These are phyloP conservation scores for Willowsia nigromaculata DNA, from an alignment of 2,888 invertebrate genomes.

Conservation along the genomic window DNA sequence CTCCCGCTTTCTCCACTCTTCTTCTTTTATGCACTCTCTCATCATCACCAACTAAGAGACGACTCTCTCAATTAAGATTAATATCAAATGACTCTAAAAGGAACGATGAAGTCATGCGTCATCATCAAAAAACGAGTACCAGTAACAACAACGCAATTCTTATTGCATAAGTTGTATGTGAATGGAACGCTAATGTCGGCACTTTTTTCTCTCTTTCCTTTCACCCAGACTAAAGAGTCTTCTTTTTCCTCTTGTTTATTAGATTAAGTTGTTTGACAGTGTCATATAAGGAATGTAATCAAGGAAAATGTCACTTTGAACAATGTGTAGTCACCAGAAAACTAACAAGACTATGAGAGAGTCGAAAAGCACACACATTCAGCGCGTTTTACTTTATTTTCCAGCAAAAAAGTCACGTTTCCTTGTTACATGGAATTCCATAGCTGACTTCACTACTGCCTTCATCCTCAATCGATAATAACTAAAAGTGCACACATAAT, in stretches of 20 bases:
- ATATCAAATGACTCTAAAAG: constrained; percentile 58
- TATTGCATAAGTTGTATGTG: constrained; percentile 4
- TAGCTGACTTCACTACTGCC: background rate
- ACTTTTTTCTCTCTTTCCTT: constrained; percentile 43
- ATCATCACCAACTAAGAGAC: constrained; percentile 37
- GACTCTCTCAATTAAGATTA: constrained; percentile 65
- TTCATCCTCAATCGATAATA: constrained; percentile 23
- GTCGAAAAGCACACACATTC: background rate
- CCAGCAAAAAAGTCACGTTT: constrained; percentile 24
- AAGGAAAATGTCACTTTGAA: constrained; percentile 70
- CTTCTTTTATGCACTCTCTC: constrained; percentile 18
- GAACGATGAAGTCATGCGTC: constrained; percentile 27
- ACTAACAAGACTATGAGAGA: constrained; percentile 14
- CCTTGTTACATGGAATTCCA: background rate
- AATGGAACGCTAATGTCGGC: constrained; percentile 61
- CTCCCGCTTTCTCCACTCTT: background rate
- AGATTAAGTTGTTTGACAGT: constrained; percentile 70
- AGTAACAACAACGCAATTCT: background rate
- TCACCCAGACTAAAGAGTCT: background rate
- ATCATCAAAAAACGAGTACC: constrained; percentile 37
- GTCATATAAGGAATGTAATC: constrained; percentile 63
- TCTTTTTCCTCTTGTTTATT: constrained; percentile 58
- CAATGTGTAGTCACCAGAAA: constrained; percentile 36
- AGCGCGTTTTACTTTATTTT: background rate
- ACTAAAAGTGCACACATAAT: background rate